Evolutionary conservation across 2,888 invertebrate species (phyloP), one percentile per base, ranked within the genome.

Genomic region (Gerris lacustris): DNA sequence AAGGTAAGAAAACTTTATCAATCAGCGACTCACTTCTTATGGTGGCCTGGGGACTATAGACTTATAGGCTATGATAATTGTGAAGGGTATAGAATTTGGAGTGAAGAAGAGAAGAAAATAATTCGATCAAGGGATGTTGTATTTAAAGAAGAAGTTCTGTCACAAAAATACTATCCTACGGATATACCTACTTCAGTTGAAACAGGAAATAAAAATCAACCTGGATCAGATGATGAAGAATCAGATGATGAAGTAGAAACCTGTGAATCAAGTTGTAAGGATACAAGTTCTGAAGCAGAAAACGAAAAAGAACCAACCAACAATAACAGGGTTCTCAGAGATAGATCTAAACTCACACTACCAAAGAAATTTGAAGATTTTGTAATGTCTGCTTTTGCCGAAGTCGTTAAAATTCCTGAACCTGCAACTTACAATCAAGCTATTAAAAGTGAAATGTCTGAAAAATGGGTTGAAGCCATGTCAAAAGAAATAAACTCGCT

Each of bases 21-120:
- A n/a, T n/a, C n/a, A n/a, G n/a, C n/a, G n/a, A n/a, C n/a, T n/a
- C n/a, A n/a, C n/a, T n/a, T n/a, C n/a, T n/a, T n/a, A n/a, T n/a
- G n/a, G n/a, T n/a, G n/a, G n/a, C n/a, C n/a, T n/a, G n/a, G n/a
- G n/a, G n/a, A n/a, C n/a, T n/a, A n/a, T n/a, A 69, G 63, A 69
- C 69, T 69, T 6, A 69, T 69, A 43, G 69, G 69, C 55, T 69
- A 69, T 69, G 55, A 55, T 55, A 15, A 5, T 9, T 55, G 55
- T 55, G 55, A 55, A 55, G 55, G 55, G 15, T 55, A 55, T 15
- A 55, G 55, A 55, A 55, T 55, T 55, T 67, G 43, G 67, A 31
- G 43, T 67, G 44, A 67, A 43, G 67, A 67, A 44, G 44, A 67
- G 5, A 44, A 67, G 9, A 6, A 44, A 2, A 44, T 67, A 2